A percentile compares a stretch with the other conserved stretches of the same genome.
phyloP scores from a whole-genome alignment of 2,113 vertebrate species.

The Procapra przewalskii region DNA sequence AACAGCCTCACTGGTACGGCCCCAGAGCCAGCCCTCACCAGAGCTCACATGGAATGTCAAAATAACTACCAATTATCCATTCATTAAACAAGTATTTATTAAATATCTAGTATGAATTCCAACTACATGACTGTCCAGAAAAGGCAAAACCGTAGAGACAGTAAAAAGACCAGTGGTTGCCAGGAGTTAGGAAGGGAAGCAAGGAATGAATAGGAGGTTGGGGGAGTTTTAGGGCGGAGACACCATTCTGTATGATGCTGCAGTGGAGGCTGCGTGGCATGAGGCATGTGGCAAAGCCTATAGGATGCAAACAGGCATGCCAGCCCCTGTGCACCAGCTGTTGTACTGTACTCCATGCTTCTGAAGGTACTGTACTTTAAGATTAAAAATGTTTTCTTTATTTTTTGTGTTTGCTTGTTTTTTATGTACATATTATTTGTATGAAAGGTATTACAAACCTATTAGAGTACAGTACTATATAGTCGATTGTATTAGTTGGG shows the following conservation, averaged over 20 bases:
- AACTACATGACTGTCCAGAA: neutral
- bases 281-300: neutral
- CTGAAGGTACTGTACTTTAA: neutral
- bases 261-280: neutral
- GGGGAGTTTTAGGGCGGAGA: neutral
- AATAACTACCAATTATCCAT: neutral
- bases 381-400: neutral
- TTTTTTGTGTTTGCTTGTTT: neutral
- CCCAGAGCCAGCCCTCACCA: neutral
- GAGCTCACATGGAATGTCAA: neutral
- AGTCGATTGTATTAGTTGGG: neutral
- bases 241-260: neutral
- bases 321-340: neutral
- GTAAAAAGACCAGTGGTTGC: neutral
- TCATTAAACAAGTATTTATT: neutral
- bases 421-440: neutral
- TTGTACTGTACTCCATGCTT: fast-evolving
- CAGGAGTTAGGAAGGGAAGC: neutral
- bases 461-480: neutral
- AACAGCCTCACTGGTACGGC: neutral
- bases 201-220: neutral
- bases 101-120: neutral
- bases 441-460: neutral
- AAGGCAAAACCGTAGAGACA: neutral
- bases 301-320: neutral